Percentiles rank a stretch among this genome's conserved stretches.
These are phyloP conservation scores for Macquaria australasica DNA, from an alignment of 2,113 vertebrate genomes.

Conservation along the genomic window DNA sequence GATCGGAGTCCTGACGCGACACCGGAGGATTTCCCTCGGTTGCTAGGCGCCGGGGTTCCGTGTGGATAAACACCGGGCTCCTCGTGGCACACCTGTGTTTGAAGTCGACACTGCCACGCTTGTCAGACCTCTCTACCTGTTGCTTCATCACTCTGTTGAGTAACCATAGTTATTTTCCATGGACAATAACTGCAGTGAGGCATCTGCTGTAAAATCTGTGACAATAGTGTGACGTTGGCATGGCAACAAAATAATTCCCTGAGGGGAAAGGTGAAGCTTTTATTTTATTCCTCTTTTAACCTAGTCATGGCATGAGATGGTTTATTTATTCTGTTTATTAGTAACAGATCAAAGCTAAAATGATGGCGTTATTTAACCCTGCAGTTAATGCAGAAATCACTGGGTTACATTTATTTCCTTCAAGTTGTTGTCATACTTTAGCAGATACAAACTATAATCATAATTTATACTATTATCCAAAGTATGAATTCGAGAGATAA, in stretches of 20 bases:
- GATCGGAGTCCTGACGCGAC: constrained; percentile 60
- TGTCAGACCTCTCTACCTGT: constrained; percentile 63
- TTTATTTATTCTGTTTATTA: neutral
- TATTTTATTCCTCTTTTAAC: constrained; percentile 18
- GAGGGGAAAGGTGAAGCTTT: constrained; percentile 46
- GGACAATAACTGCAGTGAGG: constrained; percentile 11
- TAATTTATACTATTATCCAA: neutral
- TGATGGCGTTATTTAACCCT: neutral
- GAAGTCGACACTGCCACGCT: constrained; percentile 71
- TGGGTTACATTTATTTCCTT: neutral
- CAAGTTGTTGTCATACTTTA: neutral
- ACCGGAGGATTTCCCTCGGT: constrained; percentile 81
- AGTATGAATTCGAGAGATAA: neutral
- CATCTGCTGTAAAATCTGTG: constrained; percentile 32
- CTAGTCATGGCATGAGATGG: neutral
- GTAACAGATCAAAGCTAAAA: neutral
- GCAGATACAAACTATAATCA: neutral
- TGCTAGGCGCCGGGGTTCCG: constrained; percentile 76
- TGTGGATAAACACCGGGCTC: constrained; percentile 77
- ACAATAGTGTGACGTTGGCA: constrained; percentile 12
- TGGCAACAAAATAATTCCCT: constrained; percentile 55
- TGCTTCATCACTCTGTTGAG: constrained; percentile 66
- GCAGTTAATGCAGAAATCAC: neutral
- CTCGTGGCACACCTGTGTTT: constrained; percentile 75
- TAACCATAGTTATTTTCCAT: constrained; percentile 78